Evolutionary conservation across 2,888 invertebrate species (phyloP).

Genomic region (Phalera bucephala): DNA sequence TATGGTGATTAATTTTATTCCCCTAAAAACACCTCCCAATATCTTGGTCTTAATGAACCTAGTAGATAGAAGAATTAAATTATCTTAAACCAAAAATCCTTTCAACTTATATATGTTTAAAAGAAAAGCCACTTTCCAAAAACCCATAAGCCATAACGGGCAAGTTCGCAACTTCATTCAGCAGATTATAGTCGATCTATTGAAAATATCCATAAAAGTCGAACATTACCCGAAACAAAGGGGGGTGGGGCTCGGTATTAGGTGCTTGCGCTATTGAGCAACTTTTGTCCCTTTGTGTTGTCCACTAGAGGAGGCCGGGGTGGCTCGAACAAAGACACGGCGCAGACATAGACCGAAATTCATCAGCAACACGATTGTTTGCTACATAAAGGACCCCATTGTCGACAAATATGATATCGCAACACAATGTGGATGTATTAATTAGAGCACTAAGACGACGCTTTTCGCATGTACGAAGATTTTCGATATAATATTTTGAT

Average conservation of each 20-base stretch:
- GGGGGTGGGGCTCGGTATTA: constrained; percentile 79
- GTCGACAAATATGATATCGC: constrained; percentile 81
- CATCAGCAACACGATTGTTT: constrained; percentile 83
- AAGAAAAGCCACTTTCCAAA: constrained; percentile 41
- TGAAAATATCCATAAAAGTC: constrained; percentile 83
- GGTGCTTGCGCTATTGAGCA: constrained; percentile 81
- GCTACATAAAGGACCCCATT: constrained; percentile 81
- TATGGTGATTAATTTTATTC: too few relatives aligned
- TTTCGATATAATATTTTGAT: too few relatives aligned
- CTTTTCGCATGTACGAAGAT: too few relatives aligned
- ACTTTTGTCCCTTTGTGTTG: constrained; percentile 82
- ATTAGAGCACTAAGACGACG: constrained; percentile 64
- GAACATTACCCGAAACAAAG: constrained; percentile 82
- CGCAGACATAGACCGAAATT: constrained; percentile 82
- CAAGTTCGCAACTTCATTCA: constrained; percentile 71
- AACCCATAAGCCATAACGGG: constrained; percentile 37
- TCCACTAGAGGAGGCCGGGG: constrained; percentile 69
- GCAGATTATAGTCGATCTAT: constrained; percentile 79
- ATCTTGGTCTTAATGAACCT: too few relatives aligned
- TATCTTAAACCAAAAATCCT: too few relatives aligned
- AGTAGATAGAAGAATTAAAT: too few relatives aligned
- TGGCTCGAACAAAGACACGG: constrained; percentile 76
- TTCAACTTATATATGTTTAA: too few relatives aligned
- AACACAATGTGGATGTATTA: constrained; percentile 77
- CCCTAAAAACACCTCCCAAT: too few relatives aligned